Evolutionary conservation across 2,888 invertebrate species (phyloP).

Genomic region (Myopa testacea): DNA sequence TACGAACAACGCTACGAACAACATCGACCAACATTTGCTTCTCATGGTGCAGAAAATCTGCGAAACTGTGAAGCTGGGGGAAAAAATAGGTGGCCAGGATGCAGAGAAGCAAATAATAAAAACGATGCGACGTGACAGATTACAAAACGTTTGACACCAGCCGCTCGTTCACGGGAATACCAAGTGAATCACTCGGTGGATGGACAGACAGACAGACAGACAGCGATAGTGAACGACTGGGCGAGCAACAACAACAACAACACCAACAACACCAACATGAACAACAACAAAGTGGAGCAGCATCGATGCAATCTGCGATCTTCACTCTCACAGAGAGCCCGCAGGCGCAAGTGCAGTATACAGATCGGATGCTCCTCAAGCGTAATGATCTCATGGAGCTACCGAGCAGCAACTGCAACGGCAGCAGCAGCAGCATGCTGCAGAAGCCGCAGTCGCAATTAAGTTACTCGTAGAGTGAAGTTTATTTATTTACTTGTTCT

Average conservation of each 20-base stretch:
- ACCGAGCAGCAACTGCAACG: neutral
- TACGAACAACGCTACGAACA: too few relatives aligned
- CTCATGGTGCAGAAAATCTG: neutral
- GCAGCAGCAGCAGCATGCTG: neutral
- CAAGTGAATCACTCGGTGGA: neutral
- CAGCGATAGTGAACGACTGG: neutral
- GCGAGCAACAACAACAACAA: neutral
- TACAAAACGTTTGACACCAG: slow-evolving; percentile 65
- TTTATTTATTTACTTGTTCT: too few relatives aligned
- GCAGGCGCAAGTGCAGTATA: neutral
- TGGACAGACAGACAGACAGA: slow-evolving; percentile 16
- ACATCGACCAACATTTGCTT: neutral
- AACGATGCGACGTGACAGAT: slow-evolving; percentile 68
- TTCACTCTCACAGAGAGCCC: neutral
- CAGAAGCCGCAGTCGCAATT: neutral
- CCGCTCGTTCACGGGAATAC: slow-evolving; percentile 38
- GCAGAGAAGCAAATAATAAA: slow-evolving; percentile 44
- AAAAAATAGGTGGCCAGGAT: slow-evolving; percentile 15
- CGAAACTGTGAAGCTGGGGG: slow-evolving; percentile 9
- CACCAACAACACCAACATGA: neutral
- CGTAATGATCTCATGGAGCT: slow-evolving; percentile 1
- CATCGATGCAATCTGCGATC: neutral
- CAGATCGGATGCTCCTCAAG: neutral
- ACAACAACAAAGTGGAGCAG: neutral
- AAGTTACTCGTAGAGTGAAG: neutral